Conservation (phyloP, 1,140 invertebrate genomes). For the Oncopodura yosiiana region DNA sequence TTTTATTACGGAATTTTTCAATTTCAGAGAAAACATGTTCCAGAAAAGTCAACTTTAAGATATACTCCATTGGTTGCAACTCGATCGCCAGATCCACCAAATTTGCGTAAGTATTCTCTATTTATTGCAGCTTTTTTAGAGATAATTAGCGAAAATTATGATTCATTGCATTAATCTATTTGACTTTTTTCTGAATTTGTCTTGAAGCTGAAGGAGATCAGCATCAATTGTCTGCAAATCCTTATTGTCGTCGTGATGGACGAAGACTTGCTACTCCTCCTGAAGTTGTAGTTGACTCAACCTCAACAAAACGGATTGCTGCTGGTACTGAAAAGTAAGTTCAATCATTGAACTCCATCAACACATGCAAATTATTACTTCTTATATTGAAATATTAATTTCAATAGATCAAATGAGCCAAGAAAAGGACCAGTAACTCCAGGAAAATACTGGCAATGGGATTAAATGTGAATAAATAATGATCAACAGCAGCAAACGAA, state of each 20-base stretch:
- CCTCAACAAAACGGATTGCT: slow-evolving; percentile 16
- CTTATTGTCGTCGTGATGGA: slow-evolving; percentile 31
- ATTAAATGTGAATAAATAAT: background rate
- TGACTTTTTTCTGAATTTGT: background rate
- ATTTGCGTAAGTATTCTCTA: slow-evolving; percentile 6
- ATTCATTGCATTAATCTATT: background rate
- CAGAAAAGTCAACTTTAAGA: slow-evolving; percentile 16
- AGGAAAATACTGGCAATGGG: slow-evolving; percentile 27
- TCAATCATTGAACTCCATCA: background rate
- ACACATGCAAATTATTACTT: no score
- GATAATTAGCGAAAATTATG: background rate
- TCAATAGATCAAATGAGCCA: background rate
- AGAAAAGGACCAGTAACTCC: slow-evolving; percentile 21
- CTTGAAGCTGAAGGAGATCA: slow-evolving; percentile 16
- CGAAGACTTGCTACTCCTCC: slow-evolving; percentile 24
- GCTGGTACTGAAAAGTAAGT: slow-evolving; percentile 19
- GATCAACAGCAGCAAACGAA: background rate
- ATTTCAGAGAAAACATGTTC: slow-evolving; percentile 22
- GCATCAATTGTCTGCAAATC: slow-evolving; percentile 28
- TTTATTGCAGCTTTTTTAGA: background rate
- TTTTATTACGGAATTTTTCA: background rate
- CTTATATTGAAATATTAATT: no score
- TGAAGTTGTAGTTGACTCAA: slow-evolving; percentile 2
- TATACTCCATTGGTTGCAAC: slow-evolving; percentile 21
- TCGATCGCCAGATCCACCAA: slow-evolving; percentile 25